Percentiles rank a stretch among this genome's conserved stretches.
These are phyloP conservation scores for Calliopum simillimum DNA, from an alignment of 2,888 invertebrate genomes.

Conservation along the genomic window DNA sequence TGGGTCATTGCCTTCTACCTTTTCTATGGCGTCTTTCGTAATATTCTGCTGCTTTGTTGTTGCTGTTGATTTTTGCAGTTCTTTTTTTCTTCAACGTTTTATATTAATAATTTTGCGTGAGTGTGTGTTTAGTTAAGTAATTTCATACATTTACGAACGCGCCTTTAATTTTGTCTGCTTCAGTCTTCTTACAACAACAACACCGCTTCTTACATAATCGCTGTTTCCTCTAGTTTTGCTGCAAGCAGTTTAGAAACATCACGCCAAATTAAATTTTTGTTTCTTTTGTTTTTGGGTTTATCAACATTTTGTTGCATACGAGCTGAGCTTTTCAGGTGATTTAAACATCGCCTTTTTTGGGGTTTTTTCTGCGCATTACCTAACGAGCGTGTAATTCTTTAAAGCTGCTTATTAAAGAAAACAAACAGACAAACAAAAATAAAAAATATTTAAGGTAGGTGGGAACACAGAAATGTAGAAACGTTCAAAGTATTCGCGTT, in stretches of 20 bases:
- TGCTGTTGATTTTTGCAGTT: not conserved
- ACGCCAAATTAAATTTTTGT: not conserved
- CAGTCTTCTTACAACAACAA: not conserved
- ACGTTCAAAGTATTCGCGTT: no score
- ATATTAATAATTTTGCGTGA: slow-evolving; percentile 21
- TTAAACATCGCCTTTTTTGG: slow-evolving; percentile 16
- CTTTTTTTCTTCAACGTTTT: not conserved
- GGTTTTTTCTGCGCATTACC: not conserved
- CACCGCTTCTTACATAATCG: not conserved
- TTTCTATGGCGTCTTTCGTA: slow-evolving; percentile 9
- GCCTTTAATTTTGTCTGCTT: slow-evolving; percentile 7
- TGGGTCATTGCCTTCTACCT: slow-evolving; percentile 29
- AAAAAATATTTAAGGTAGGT: no score
- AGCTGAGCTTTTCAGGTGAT: slow-evolving; percentile 22
- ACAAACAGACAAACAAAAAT: no score
- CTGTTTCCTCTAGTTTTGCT: not conserved
- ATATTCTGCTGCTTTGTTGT: not conserved
- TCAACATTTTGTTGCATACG: slow-evolving; percentile 6
- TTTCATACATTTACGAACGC: slow-evolving; percentile 17
- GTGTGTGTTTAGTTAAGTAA: slow-evolving; percentile 16
- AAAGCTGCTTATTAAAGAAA: no score
- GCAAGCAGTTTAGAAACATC: not conserved
- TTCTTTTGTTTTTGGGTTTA: not conserved
- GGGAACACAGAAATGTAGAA: no score
- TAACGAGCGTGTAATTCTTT: no score